A percentile compares a stretch with the other conserved stretches of the same genome.
Evolutionary conservation across 2,888 invertebrate species (phyloP).

Genomic region (Fabriciana adippe): DNA sequence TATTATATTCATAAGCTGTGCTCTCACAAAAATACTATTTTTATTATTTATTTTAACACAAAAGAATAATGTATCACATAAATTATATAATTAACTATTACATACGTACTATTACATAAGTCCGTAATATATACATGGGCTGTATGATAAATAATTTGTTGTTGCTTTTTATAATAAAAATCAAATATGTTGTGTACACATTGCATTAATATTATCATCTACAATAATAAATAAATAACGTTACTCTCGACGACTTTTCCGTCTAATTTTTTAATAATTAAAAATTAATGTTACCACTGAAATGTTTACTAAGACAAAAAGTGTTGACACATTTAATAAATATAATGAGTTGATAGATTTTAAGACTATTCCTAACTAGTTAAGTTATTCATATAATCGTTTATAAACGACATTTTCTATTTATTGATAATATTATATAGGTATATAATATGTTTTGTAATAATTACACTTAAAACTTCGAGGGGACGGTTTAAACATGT

Average conservation of each 20-base stretch:
- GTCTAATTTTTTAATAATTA: too few species aligned
- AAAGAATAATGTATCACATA: too few species aligned
- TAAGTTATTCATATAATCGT: not conserved
- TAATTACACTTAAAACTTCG: slow-evolving; percentile 68
- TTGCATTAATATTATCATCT: too few species aligned
- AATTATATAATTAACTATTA: too few species aligned
- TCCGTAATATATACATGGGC: too few species aligned
- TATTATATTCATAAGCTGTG: slow-evolving; percentile 32
- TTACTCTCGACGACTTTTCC: too few species aligned
- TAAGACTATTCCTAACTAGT: not conserved
- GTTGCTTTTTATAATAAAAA: too few species aligned
- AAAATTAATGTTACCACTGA: too few species aligned
- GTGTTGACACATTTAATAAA: not conserved
- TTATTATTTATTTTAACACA: not conserved
- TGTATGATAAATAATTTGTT: too few species aligned
- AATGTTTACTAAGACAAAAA: not conserved
- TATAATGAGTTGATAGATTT: not conserved
- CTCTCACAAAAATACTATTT: slow-evolving; percentile 26
- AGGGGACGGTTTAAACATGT: slow-evolving; percentile 72
- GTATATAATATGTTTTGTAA: slow-evolving; percentile 46
- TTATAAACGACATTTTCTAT: slow-evolving; percentile 20
- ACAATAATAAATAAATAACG: too few species aligned
- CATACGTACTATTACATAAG: too few species aligned
- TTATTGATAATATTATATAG: slow-evolving; percentile 36
- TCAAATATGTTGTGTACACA: too few species aligned